These are phyloP conservation scores for Euglossa dilemma DNA, from an alignment of 1,140 invertebrate species.

Conservation along the genomic window DNA sequence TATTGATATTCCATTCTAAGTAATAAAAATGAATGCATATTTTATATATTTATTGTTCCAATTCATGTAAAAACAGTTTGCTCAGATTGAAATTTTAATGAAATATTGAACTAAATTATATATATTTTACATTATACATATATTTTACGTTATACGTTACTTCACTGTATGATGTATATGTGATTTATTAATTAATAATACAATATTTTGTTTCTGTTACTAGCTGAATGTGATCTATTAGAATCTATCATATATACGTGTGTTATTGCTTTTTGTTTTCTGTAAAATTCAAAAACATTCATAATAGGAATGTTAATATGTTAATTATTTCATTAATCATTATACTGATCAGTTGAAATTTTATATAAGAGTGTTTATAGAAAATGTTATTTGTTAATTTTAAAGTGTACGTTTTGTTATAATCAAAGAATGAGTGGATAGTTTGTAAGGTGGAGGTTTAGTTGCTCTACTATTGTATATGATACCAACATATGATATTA, in stretches of 20 bases:
- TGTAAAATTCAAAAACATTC: background rate
- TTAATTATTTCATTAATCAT: slow-evolving; percentile 5
- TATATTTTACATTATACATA: background rate
- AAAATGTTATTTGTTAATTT: slow-evolving; percentile 15
- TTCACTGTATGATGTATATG: background rate
- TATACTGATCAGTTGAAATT: background rate
- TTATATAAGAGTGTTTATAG: slow-evolving; percentile 24
- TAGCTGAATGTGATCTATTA: background rate
- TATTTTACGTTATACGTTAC: background rate
- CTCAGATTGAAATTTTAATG: slow-evolving; percentile 7
- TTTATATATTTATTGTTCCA: slow-evolving; percentile 23
- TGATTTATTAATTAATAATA: background rate
- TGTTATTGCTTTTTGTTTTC: background rate
- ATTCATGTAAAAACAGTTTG: slow-evolving; percentile 18
- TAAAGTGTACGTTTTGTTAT: slow-evolving; percentile 33
- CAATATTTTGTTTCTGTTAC: background rate
- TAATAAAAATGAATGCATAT: background rate
- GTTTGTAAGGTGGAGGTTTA: slow-evolving; percentile 37
- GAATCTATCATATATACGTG: background rate
- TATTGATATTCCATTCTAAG: slow-evolving; percentile 4
- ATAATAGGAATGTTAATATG: background rate
- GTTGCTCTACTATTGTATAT: slow-evolving; percentile 37
- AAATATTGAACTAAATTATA: slow-evolving; percentile 6
- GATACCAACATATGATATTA: slow-evolving; percentile 35
- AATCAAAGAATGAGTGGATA: slow-evolving; percentile 16